phyloP scores from a whole-genome alignment of 2,888 invertebrate species.

The Oxycera nigricornis region DNA sequence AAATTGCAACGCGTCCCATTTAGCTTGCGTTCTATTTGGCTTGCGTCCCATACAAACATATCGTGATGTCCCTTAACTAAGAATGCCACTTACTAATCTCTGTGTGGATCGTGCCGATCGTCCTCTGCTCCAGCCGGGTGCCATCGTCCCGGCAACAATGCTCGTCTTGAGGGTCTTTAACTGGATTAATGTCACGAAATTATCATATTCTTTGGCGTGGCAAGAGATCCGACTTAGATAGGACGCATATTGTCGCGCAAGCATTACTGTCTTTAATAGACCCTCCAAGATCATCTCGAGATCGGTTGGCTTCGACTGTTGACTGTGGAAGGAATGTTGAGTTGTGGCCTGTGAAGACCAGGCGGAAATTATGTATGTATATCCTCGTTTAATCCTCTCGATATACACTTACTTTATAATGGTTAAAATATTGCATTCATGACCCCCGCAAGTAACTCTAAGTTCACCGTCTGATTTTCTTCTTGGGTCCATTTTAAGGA shows the following conservation, averaged over 20 bases:
- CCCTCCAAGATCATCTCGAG: constrained; percentile 17
- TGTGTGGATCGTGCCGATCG: constrained; percentile 26
- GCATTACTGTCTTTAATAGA: constrained; percentile 29
- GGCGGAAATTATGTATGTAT: no score
- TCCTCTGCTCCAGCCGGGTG: not conserved
- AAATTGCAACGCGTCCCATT: constrained; percentile 21
- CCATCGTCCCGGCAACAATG: not conserved
- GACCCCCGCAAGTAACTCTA: no score
- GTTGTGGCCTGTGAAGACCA: not conserved
- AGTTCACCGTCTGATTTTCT: no score
- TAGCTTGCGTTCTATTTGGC: no score
- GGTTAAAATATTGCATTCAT: no score
- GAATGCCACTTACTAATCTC: constrained; percentile 29
- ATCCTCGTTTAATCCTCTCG: no score
- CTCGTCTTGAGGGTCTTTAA: constrained; percentile 3
- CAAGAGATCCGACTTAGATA: constrained; percentile 51
- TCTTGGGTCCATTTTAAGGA: no score
- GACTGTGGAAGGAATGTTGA: not conserved
- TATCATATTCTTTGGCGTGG: constrained; percentile 51
- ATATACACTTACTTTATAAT: no score
- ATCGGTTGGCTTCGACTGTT: not conserved
- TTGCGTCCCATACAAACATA: constrained; percentile 25
- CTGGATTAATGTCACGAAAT: constrained; percentile 55
- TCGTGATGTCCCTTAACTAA: constrained; percentile 24
- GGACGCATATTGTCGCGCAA: constrained; percentile 47